phyloP scores from a whole-genome alignment of 92 coral and sea anemone species.

The Isaurus tuberculatus region DNA sequence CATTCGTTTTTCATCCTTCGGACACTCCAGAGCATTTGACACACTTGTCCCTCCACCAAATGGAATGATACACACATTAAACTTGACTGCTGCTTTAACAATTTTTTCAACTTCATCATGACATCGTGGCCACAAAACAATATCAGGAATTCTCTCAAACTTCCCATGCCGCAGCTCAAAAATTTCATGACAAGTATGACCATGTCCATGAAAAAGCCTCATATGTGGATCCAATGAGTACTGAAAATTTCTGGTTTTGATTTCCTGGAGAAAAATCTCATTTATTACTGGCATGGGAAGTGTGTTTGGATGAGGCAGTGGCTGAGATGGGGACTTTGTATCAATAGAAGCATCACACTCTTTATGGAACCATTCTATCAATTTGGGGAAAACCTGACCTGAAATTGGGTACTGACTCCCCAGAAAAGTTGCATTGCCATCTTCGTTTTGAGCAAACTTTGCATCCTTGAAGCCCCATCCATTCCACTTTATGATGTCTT shows the following conservation, averaged over 20 bases:
- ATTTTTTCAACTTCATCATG: constrained; percentile 91
- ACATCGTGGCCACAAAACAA: constrained; percentile 94
- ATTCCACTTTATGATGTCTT: constrained; percentile 86
- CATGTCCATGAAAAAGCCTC: constrained; percentile 94
- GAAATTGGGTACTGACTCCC: constrained; percentile 87
- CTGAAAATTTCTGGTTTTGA: constrained; percentile 69
- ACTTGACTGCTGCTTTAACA: constrained; percentile 77
- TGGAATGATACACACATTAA: constrained; percentile 94
- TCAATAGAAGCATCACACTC: constrained; percentile 80
- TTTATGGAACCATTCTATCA: constrained; percentile 85
- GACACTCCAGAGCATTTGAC: constrained; percentile 95
- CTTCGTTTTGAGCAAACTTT: constrained; percentile 69
- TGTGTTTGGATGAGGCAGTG: constrained; percentile 82
- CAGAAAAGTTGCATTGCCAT: constrained; percentile 80
- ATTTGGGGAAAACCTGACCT: constrained; percentile 93
- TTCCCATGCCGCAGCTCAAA: constrained; percentile 90
- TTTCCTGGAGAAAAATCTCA: constrained; percentile 69
- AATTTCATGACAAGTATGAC: constrained; percentile 94
- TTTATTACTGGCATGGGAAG: constrained; percentile 83
- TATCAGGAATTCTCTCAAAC: constrained; percentile 88
- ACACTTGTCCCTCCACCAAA: constrained; percentile 99
- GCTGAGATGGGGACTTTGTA: constrained; percentile 78
- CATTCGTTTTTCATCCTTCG: constrained; percentile 86
- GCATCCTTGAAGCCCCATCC: constrained; percentile 98
- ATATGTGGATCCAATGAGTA: constrained; percentile 81